Evolutionary conservation across 2,113 vertebrate species (phyloP).

Genomic region (Macquaria australasica): DNA sequence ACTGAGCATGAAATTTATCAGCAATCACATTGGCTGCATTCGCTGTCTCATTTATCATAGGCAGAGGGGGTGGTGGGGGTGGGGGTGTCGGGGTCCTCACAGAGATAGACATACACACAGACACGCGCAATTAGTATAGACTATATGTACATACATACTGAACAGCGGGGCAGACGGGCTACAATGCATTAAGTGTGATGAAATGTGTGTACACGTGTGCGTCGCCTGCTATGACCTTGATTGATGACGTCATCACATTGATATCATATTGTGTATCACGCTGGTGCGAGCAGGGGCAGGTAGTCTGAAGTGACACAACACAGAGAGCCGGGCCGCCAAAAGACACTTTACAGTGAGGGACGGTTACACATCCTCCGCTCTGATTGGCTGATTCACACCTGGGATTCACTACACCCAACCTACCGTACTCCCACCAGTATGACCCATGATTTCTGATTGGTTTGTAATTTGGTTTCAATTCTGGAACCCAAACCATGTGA

Average conservation of each 20-base stretch:
- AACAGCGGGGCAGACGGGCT: constrained; percentile 33
- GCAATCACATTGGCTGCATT: constrained; percentile 79
- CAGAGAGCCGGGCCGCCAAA: neutral
- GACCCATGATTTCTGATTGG: neutral
- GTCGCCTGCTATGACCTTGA: constrained; percentile 64
- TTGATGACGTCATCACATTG: constrained; percentile 73
- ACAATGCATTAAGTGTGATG: constrained; percentile 57
- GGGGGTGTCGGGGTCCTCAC: constrained; percentile 53
- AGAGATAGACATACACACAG: constrained; percentile 39
- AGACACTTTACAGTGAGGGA: neutral
- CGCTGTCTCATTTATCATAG: constrained; percentile 79
- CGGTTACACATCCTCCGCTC: constrained; percentile 1
- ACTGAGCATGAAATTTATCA: constrained; percentile 85
- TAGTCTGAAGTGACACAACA: neutral
- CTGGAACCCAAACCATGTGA: neutral
- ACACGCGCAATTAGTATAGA: constrained; percentile 48
- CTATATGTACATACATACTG: constrained; percentile 40
- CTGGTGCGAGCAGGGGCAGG: constrained; percentile 25
- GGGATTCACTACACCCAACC: neutral
- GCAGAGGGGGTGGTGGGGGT: constrained; percentile 1
- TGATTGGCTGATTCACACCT: constrained; percentile 28
- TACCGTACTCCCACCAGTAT: neutral
- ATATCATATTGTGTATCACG: constrained; percentile 51
- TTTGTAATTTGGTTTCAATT: neutral
- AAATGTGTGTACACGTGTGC: constrained; percentile 50